Conservation (phyloP, 2,113 vertebrate species). For the Tupaia tana region DNA sequence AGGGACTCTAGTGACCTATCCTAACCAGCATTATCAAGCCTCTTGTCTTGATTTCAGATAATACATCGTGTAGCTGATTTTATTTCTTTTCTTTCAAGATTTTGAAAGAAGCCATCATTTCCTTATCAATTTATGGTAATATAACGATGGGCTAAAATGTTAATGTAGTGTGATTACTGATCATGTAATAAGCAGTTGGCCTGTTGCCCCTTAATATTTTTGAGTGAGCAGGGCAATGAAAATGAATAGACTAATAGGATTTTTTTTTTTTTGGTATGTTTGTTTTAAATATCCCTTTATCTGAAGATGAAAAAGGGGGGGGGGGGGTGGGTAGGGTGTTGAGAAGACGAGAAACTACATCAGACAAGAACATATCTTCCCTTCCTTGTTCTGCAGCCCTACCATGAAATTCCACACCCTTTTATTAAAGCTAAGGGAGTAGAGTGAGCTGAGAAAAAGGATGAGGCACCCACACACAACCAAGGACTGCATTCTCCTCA, state of each 20-base stretch:
- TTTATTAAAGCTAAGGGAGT: background rate
- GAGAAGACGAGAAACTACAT: background rate
- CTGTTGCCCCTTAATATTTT: background rate
- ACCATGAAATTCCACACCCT: background rate
- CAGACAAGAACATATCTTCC: background rate
- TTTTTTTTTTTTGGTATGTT: background rate
- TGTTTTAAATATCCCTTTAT: background rate
- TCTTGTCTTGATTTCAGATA: background rate
- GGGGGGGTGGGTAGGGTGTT: background rate
- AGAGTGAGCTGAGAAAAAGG: background rate
- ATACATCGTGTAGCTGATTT: background rate
- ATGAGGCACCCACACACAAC: background rate
- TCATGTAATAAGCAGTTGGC: background rate
- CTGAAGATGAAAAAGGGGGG: background rate
- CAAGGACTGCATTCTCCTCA: background rate
- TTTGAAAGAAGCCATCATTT: background rate
- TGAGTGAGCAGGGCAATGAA: background rate
- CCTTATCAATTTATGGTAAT: background rate
- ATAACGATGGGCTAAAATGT: background rate
- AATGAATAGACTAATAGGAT: background rate
- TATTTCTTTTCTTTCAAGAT: background rate
- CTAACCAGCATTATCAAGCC: background rate
- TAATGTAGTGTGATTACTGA: background rate
- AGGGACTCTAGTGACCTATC: background rate
- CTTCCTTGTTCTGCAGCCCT: background rate